Percentiles rank a stretch among this genome's conserved stretches.
phyloP scores from a whole-genome alignment of 2,888 invertebrate species.

The Tricholauxania praeusta region DNA sequence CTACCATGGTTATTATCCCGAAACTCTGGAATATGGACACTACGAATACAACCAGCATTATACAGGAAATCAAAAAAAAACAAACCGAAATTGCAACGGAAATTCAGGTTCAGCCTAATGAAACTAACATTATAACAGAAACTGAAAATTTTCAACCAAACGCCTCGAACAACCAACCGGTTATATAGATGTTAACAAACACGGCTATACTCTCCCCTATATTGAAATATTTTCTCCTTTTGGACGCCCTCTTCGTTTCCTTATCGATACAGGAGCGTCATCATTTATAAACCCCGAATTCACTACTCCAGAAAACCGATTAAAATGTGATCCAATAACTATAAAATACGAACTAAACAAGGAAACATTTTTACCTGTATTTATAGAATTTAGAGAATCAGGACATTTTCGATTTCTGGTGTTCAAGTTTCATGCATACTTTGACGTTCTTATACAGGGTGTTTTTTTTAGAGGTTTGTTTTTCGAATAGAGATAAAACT shows the following conservation, averaged over 20 bases:
- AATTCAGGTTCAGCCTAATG: conserved; percentile 4
- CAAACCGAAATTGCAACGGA: background rate
- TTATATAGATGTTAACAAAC: conserved; percentile 18
- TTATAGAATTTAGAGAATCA: conserved; percentile 26
- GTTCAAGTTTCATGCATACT: conserved; percentile 4
- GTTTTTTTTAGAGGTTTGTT: no score
- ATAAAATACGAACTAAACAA: conserved; percentile 6
- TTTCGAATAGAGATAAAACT: no score
- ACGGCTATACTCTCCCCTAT: conserved; percentile 9
- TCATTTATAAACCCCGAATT: conserved; percentile 27
- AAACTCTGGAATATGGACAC: background rate
- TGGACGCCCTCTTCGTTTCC: conserved; percentile 8
- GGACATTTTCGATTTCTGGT: conserved; percentile 11
- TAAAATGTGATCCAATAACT: conserved; percentile 11
- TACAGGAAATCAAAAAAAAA: background rate
- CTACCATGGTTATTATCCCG: background rate
- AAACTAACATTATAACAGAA: conserved; percentile 13
- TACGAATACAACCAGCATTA: background rate
- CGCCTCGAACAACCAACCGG: conserved; percentile 15
- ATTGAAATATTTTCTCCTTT: background rate
- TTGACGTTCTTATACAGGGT: no score
- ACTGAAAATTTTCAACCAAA: conserved; percentile 25
- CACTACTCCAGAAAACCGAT: background rate
- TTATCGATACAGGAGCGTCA: conserved; percentile 3
- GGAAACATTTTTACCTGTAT: conserved; percentile 21